A percentile compares a stretch with the other conserved stretches of the same genome.
Evolutionary conservation across 2,113 vertebrate species (phyloP).

Genomic region (Irena cyanogastra): DNA sequence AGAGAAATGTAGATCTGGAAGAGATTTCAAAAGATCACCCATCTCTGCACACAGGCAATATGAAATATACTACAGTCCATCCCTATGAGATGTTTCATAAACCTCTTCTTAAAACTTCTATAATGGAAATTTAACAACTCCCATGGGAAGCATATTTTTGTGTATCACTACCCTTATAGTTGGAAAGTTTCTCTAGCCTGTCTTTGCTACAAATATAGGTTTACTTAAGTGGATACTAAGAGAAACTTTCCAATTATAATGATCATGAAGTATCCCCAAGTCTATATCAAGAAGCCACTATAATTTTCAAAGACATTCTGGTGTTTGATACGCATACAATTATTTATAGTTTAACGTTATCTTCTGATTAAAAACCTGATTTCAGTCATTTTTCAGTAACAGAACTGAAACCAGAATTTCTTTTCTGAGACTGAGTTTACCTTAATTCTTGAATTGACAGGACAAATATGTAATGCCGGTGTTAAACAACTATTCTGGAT

Average conservation of each 20-base stretch:
- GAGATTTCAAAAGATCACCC: conserved; percentile 30
- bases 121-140: conserved; percentile 49
- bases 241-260: conserved; percentile 43
- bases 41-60: conserved; percentile 17
- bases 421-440: neutral
- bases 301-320: conserved; percentile 45
- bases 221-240: neutral
- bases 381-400: neutral
- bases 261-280: conserved; percentile 29
- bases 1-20: conserved; percentile 25
- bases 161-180: conserved; percentile 21
- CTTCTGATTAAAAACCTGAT: neutral
- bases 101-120: conserved; percentile 39
- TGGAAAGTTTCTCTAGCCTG: conserved; percentile 19
- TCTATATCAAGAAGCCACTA: neutral
- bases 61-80: conserved; percentile 33
- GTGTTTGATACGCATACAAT: neutral
- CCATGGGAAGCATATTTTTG: conserved; percentile 56
- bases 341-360: neutral
- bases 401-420: neutral
- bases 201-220: conserved; percentile 44
- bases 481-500: neutral
- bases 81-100: conserved; percentile 49
- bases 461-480: neutral
- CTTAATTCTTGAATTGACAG: neutral